phyloP scores from a whole-genome alignment of 30 jellyfish, hydroid and myxozoan species.

The Hydractinia symbiolongicarpus region DNA sequence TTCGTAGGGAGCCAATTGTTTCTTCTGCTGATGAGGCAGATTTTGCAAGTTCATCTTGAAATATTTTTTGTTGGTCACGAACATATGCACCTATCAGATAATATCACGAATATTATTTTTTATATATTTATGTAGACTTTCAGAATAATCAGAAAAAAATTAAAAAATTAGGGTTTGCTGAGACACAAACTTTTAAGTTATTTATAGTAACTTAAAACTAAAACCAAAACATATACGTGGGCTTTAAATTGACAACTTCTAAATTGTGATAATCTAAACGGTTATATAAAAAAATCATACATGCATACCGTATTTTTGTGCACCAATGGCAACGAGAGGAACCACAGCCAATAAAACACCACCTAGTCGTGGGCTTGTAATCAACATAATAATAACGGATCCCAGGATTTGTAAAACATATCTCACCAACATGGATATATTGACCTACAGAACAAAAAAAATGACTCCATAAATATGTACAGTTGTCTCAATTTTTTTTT shows the following conservation, averaged over 20 bases:
- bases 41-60: conserved; percentile 86
- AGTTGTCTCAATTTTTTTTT: neutral
- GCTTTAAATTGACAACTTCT: neutral
- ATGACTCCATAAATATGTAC: neutral
- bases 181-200: no score
- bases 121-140: no score
- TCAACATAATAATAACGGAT: conserved; percentile 79
- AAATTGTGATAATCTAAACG: neutral
- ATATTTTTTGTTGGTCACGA: conserved; percentile 58
- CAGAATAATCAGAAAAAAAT: no score
- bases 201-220: no score
- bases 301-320: conserved; percentile 74
- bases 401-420: conserved; percentile 71
- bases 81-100: conserved; percentile 48
- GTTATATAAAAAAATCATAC: neutral
- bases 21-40: conserved; percentile 86
- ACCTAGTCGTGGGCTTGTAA: conserved; percentile 69
- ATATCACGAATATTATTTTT: neutral
- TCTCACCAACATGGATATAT: conserved; percentile 79
- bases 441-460: conserved; percentile 44
- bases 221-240: no score
- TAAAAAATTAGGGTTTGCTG: no score
- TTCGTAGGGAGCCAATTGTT: conserved; percentile 65
- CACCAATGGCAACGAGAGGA: conserved; percentile 88
- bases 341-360: conserved; percentile 82